These are phyloP conservation scores for Chrysocyon brachyurus DNA, from an alignment of 2,797 vertebrate species.

Conservation along the genomic window DNA sequence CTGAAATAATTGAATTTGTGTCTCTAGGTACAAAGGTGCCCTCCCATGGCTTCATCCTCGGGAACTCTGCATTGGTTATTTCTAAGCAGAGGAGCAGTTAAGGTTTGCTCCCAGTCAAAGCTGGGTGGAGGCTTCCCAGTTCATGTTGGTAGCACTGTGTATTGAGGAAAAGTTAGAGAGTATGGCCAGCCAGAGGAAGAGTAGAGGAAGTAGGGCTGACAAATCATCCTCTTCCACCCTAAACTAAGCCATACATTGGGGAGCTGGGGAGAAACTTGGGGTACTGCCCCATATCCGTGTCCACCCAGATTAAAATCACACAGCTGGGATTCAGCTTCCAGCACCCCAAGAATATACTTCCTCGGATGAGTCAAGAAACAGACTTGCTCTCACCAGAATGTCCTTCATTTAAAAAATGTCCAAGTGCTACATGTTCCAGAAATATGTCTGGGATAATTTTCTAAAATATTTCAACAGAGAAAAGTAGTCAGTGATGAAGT, in stretches of 20 bases:
- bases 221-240: not conserved
- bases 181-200: not conserved
- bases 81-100: not conserved
- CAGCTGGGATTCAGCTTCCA: constrained; percentile 17
- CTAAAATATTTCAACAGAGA: constrained; percentile 57
- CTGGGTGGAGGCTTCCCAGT: not conserved
- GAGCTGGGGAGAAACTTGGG: not conserved
- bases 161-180: not conserved
- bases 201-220: not conserved
- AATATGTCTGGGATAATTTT: constrained; percentile 66
- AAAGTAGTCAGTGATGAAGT: constrained; percentile 38
- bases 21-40: not conserved
- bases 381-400: constrained; percentile 48
- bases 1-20: not conserved
- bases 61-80: not conserved
- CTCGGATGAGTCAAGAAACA: constrained; percentile 46
- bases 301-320: not conserved
- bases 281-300: too few species aligned
- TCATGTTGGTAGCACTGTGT: not conserved
- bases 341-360: not conserved
- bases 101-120: not conserved
- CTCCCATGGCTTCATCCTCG: not conserved
- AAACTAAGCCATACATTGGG: not conserved
- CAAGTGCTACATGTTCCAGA: constrained; percentile 60
- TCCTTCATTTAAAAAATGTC: not conserved